Conservation (phyloP, 2,888 invertebrate species). For the Agrochola circellaris region DNA sequence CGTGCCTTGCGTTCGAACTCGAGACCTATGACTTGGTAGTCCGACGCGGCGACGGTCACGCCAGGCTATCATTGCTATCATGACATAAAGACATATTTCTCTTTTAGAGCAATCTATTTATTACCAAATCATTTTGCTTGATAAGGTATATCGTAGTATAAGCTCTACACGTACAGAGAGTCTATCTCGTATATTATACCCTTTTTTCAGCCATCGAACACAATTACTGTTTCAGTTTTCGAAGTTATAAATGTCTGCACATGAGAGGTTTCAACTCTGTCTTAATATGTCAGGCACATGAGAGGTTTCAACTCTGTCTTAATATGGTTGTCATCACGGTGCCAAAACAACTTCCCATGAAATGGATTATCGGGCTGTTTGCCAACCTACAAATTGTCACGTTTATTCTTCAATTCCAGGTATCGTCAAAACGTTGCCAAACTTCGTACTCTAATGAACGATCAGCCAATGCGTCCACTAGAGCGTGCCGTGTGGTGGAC, state of each 20-base stretch:
- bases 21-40: too few species aligned
- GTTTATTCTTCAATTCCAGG: constrained; percentile 24
- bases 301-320: not conserved
- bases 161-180: too few species aligned
- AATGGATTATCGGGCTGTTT: not conserved
- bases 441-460: constrained; percentile 26
- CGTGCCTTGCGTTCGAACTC: too few species aligned
- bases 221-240: not conserved
- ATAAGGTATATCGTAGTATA: too few species aligned
- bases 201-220: not conserved
- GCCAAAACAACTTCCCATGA: not conserved
- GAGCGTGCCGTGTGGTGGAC: constrained; percentile 75
- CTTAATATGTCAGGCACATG: not conserved
- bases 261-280: not conserved
- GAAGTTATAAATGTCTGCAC: not conserved
- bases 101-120: too few species aligned
- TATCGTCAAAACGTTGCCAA: constrained; percentile 51
- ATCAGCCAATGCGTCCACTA: constrained; percentile 50
- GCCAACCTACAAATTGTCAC: not conserved
- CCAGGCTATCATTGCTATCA: too few species aligned
- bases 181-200: not conserved
- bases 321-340: not conserved
- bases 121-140: too few species aligned
- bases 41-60: too few species aligned
- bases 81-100: too few species aligned